Base-by-base conservation (phyloP, 30 jellyfish, hydroid and myxozoan species). In the Pelagia noctiluca region DNA sequence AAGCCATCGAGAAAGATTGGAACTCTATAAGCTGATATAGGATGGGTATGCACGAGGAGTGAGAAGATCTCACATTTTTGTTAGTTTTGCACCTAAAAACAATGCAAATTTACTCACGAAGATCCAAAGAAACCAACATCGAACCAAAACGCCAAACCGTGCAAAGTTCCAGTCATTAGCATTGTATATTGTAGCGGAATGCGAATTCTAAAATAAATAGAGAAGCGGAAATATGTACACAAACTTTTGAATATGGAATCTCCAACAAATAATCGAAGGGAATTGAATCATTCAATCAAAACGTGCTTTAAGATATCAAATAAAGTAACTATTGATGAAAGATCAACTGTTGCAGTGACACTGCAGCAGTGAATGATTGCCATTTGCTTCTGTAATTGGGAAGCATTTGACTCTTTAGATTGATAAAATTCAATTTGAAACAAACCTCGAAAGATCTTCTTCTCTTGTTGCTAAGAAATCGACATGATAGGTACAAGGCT, bases 91-190 rank as follows among this genome's bases (percentile, higher is more conserved):
- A 4, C 4, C 7, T 1, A 34, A 3, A 30, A 1, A 10, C 65
- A 69, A 36, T 8, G 4, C 12, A 16, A 5, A 76, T 50, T n/a
- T 29, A 78, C 97, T 66, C 81, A 95, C 99, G 91, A 47, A 23
- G 96, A 74, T 23, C 99, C 99, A 42, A 89, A 83, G 75, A 95
- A 95, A 26, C 89, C 97, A 52, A 84, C 97, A 60, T 89, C 97
- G 70, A 95, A 95, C 99, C 99, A 95, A 75, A 89, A 89, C 0
- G 97, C 97, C 34, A 95, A 69, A 18, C 99, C 99, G 81, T 95
- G 99, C 28, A 89, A 79, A 0, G 97, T 89, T 29, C 97, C 97
- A 35, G 97, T 95, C 97, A 85, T 89, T 0, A 95, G 88, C 91
- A 82, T 75, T 13, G 97, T 90, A 82, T 88, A 95, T 47, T 84